These are phyloP conservation scores for Darevskia nairensis DNA, from an alignment of 2,797 vertebrate genomes.

Conservation along the genomic window DNA sequence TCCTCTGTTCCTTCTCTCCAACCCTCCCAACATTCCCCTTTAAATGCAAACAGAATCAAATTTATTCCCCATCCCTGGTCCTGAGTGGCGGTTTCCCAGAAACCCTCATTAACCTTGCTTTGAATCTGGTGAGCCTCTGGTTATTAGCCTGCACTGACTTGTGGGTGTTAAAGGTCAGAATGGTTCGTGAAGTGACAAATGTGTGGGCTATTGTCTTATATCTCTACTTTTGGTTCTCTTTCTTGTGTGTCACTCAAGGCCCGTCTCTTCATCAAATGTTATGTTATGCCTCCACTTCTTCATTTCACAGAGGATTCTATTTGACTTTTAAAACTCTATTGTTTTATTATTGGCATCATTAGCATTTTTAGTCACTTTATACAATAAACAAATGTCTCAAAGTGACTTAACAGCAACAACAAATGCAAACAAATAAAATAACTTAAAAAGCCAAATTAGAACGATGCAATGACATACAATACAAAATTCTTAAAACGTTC, in stretches of 20 bases:
- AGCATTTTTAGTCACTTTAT: no score
- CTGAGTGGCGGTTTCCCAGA: not conserved
- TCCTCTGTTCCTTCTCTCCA: no score
- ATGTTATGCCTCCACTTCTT: not conserved
- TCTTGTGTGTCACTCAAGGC: not conserved
- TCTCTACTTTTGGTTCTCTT: not conserved
- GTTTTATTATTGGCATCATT: no score
- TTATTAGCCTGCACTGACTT: not conserved
- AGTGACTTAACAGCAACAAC: no score
- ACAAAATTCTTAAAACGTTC: no score
- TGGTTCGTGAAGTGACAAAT: not conserved
- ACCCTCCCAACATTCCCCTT: no score
- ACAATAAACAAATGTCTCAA: no score
- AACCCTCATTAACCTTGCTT: not conserved
- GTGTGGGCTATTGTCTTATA: not conserved
- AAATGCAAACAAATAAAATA: no score
- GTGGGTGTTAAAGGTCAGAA: conserved; percentile 6
- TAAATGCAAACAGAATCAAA: no score
- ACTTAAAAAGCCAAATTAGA: no score
- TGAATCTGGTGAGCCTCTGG: not conserved
- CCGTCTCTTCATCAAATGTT: not conserved
- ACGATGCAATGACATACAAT: no score
- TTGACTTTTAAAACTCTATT: not conserved
- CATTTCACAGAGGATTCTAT: not conserved
- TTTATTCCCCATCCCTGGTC: no score